These are phyloP conservation scores for Silurus meridionalis DNA, from an alignment of 2,113 vertebrate genomes.

Conservation along the genomic window DNA sequence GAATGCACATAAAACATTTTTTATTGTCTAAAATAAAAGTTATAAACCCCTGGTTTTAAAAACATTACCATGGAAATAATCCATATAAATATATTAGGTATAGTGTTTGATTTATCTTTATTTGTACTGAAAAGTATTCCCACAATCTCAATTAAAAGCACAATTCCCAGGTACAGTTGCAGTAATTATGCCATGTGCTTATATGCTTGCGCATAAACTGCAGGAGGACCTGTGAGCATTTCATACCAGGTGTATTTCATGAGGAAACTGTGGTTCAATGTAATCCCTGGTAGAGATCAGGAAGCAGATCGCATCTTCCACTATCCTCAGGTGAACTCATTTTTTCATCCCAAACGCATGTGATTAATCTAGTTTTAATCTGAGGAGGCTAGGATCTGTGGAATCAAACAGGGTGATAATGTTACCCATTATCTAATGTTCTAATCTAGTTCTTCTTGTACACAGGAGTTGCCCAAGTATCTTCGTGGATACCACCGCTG, in stretches of 20 bases:
- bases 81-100: not conserved
- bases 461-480: slow-evolving; percentile 92
- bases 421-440: not conserved
- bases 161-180: not conserved
- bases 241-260: slow-evolving; percentile 89
- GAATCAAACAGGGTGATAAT: not conserved
- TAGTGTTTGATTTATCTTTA: not conserved
- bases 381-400: not conserved
- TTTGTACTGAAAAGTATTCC: not conserved
- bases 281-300: slow-evolving; percentile 84
- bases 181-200: not conserved
- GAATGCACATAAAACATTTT: too few species aligned
- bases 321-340: slow-evolving; percentile 85
- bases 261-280: slow-evolving; percentile 93
- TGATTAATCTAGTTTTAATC: not conserved
- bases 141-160: not conserved
- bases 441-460: slow-evolving; percentile 8
- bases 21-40: not conserved
- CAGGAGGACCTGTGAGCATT: slow-evolving; percentile 68
- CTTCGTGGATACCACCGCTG: slow-evolving; percentile 89
- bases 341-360: slow-evolving; percentile 29
- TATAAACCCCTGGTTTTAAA: not conserved
- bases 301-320: slow-evolving; percentile 90
- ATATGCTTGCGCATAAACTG: not conserved
- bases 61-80: not conserved